phyloP scores from a whole-genome alignment of 2,888 invertebrate species.

The Heliconius ismenius region DNA sequence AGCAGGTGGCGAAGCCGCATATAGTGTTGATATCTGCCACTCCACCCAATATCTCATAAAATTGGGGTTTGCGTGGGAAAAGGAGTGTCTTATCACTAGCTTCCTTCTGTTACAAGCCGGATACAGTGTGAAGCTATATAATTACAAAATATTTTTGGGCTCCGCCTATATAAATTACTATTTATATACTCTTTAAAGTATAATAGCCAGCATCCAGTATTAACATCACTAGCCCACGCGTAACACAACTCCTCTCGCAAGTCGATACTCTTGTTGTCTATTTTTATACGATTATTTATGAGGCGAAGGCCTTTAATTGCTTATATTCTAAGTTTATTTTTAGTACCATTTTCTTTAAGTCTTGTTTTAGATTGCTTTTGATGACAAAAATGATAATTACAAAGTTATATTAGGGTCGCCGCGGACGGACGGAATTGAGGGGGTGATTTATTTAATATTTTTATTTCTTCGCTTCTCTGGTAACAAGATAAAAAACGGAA shows the following conservation, averaged over 20 bases:
- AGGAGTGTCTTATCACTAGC: background rate
- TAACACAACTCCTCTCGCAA: constrained; percentile 28
- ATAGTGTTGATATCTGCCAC: too few species aligned
- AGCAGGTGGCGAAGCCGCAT: too few species aligned
- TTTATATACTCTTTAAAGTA: background rate
- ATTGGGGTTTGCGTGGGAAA: background rate
- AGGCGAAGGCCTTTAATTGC: constrained; percentile 37
- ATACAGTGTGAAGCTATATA: background rate
- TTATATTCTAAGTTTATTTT: constrained; percentile 25
- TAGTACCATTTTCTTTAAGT: constrained; percentile 1
- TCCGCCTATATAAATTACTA: background rate
- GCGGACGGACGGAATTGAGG: too few species aligned
- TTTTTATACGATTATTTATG: constrained; percentile 43
- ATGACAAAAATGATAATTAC: constrained; percentile 4
- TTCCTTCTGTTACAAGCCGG: background rate
- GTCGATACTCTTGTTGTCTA: constrained; percentile 39
- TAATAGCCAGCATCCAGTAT: background rate
- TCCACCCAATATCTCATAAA: background rate
- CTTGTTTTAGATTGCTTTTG: constrained; percentile 1
- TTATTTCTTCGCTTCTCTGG: too few species aligned
- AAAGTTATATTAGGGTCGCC: background rate
- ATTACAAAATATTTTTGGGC: background rate
- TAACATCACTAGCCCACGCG: constrained; percentile 17
- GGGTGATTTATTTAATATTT: too few species aligned
- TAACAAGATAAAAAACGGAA: too few species aligned